Base-by-base conservation (phyloP, 2,888 invertebrate species). In the Watsonalla cultraria region DNA sequence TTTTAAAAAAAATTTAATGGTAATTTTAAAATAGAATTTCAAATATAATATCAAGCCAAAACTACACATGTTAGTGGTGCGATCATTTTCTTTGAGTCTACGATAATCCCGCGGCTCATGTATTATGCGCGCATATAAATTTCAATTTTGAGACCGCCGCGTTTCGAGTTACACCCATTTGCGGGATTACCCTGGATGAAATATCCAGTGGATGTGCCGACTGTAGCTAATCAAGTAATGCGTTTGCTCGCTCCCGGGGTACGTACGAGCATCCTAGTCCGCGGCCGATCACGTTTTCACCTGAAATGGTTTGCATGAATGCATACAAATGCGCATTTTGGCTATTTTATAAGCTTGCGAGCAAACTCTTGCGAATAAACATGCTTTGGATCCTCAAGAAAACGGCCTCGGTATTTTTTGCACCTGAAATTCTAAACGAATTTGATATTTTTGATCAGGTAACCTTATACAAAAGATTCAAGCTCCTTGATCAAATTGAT, bases 111-210 rank as follows among this genome's bases (percentile, higher is more conserved):
- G 61, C 59, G 59, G 71, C 82, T 87, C 88, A 88, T 88, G 77
- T 80, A 86, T 89, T 84, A 90, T 90, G 87, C 83, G 80, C 75
- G 81, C 84, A 86, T 88, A 90, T 90, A 90, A 90, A 90, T 90
- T 90, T 88, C 88, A 90, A 90, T 90, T 89, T 89, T 88, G 88
- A 88, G 87, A 82, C 87, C 74, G 72, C 71, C 73, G 74, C 80
- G 77, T 78, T 75, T 86, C 84, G 74, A 76, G 88, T 89, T 89
- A 86, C 89, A 77, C 71, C 86, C 87, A 89, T 89, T 88, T 88
- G 86, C 72, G 82, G 84, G 81, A 89, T 89, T 88, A 88, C 80
- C 49, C 49, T 15, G 37, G 49, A 49, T 49, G 15, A 49, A 49
- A 49, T 49, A 49, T 49, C 49, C 39, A 49, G 49, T 39, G 49